Conservation (phyloP, 1,140 invertebrate genomes). For the Caenorhabditis remanei region DNA sequence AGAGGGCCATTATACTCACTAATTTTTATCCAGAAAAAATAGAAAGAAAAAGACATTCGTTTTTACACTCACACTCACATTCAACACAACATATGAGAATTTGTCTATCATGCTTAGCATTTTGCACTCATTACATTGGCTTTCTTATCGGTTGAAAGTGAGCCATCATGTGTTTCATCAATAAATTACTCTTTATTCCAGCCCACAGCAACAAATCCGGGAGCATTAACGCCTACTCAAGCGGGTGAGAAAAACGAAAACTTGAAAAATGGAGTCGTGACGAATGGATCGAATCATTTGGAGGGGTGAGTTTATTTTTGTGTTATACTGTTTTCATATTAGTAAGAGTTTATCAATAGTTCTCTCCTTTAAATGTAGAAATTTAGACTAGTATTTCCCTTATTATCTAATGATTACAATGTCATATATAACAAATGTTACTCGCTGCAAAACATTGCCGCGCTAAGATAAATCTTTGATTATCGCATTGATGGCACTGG, state of each 20-base stretch:
- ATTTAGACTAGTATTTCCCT: too few relatives aligned
- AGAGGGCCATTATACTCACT: too few relatives aligned
- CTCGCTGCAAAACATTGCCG: not conserved
- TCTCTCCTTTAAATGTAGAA: not conserved
- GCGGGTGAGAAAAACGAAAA: conserved; percentile 51
- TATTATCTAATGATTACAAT: not conserved
- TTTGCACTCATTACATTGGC: conserved; percentile 5
- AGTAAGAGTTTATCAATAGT: not conserved
- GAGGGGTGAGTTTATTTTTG: conserved; percentile 15
- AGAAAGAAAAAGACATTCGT: not conserved
- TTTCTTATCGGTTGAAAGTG: not conserved
- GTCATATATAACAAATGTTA: not conserved
- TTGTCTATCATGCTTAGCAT: not conserved
- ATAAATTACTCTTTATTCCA: conserved; percentile 1
- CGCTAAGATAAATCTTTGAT: conserved; percentile 17
- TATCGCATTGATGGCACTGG: conserved; percentile 12
- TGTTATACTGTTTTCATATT: not conserved
- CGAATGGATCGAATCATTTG: conserved; percentile 10
- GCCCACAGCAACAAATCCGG: not conserved
- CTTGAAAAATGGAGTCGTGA: conserved; percentile 27
- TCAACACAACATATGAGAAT: not conserved
- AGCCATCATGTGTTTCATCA: not conserved
- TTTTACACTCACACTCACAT: not conserved
- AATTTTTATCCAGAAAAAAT: not conserved
- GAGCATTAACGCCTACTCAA: conserved; percentile 32